phyloP scores from a whole-genome alignment of 2,797 vertebrate species.

The Amniataba percoides region DNA sequence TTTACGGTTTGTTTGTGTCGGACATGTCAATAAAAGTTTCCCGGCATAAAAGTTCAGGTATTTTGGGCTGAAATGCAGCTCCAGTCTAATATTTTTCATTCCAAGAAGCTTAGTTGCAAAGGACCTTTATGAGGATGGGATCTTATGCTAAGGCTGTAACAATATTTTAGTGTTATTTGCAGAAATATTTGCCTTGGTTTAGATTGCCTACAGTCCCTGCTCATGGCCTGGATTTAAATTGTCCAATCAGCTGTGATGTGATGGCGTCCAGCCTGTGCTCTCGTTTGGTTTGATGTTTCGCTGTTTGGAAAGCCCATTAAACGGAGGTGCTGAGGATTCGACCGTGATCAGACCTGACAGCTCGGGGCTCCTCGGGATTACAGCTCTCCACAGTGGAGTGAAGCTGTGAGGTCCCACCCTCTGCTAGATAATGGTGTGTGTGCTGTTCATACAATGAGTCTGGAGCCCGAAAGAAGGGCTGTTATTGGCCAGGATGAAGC shows the following conservation, averaged over 20 bases:
- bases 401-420: conserved; percentile 16
- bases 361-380: conserved; percentile 33
- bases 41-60: no score
- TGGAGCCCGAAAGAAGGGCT: not conserved
- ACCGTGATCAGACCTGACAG: conserved; percentile 52
- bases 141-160: not conserved
- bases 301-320: conserved; percentile 38
- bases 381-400: conserved; percentile 14
- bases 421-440: not conserved
- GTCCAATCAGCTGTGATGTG: conserved; percentile 32
- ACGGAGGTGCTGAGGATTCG: conserved; percentile 25
- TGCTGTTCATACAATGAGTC: not conserved
- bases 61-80: no score
- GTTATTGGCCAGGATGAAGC: not conserved
- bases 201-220: conserved; percentile 15
- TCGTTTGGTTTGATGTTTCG: conserved; percentile 28
- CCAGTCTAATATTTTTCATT: not conserved
- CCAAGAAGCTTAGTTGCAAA: not conserved
- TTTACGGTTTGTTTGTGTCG: no score
- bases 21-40: no score
- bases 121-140: not conserved
- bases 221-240: conserved; percentile 22
- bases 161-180: not conserved
- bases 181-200: not conserved
- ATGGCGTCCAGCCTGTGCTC: conserved; percentile 19